Evolutionary conservation across 2,888 invertebrate species (phyloP), one percentile per base, ranked within the genome.

Genomic region (Phania funesta): DNA sequence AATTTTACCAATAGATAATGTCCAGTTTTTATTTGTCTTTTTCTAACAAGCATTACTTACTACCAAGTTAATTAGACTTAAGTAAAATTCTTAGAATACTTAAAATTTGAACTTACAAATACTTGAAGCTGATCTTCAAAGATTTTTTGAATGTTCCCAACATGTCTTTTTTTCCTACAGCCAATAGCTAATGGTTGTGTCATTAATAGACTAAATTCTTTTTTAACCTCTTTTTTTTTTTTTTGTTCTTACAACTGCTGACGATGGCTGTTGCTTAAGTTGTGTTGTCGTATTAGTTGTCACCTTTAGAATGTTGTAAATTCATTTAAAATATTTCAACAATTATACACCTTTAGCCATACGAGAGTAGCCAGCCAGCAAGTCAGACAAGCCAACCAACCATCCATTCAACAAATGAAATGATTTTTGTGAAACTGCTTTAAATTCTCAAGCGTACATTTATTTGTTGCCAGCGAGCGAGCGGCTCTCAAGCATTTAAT

Each of bases 261-360:
- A 24, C 11, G 8, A 7, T 24, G 35, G 16, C 32, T 41, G 56
- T 60, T 76, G 5, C 29, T 24, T 32, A 13, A 18, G 54, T 38
- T 29, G 18, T 22, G 16, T 50, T 73, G 71, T 65, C 64, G 71
- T 26, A 73, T 78, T 82, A 82, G 78, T 82, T 82, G 82, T 78
- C 82, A 78, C 82, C 82, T 78, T 46, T 74, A 78, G 82, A 82
- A 78, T 82, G 78, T 78, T 82, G 82, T 78, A 65, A 65, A 73
- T 70, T 32, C 52, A 78, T 78, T 70, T 46, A 29, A 78, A 82
- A 70, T 75, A 82, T 82, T 82, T 75, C n/a, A 78, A 78, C 82
- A 82, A 82, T 82, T 82, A 82, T 82, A 78, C 78, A 79, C 78
- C 71, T 79, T 79, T 79, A 79, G 65, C 62, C 58, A 48, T 64